These are phyloP conservation scores for Caenorhabditis macrosperma DNA, from an alignment of 2,888 invertebrate species.

Conservation along the genomic window DNA sequence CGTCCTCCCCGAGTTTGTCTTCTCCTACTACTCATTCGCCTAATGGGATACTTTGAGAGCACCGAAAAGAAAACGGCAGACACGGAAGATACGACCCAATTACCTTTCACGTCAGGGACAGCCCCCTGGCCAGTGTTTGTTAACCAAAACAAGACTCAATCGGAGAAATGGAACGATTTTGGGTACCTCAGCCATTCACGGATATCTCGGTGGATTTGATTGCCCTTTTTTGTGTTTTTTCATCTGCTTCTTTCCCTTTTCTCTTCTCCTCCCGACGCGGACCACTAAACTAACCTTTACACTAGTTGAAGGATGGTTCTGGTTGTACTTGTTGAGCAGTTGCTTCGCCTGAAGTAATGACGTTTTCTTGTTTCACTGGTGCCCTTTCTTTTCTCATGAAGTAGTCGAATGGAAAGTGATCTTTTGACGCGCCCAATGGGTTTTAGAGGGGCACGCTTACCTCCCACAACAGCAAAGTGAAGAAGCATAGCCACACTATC, in stretches of 20 bases:
- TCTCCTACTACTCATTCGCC: constrained; percentile 31
- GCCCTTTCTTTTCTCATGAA: not conserved
- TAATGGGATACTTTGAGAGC: constrained; percentile 41
- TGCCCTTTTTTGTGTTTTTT: not conserved
- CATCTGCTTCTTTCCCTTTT: not conserved
- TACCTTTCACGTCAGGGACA: constrained; percentile 14
- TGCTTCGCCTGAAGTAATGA: constrained; percentile 29
- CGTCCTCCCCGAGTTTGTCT: constrained; percentile 1
- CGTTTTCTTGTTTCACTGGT: constrained; percentile 11
- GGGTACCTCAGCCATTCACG: constrained; percentile 13
- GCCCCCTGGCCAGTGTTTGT: no score
- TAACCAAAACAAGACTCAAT: constrained; percentile 42
- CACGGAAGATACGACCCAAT: constrained; percentile 39
- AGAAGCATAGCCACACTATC: constrained; percentile 52
- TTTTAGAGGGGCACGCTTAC: constrained; percentile 5
- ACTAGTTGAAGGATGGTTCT: constrained; percentile 56
- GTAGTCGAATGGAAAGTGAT: not conserved
- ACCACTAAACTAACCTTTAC: constrained; percentile 53
- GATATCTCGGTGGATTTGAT: constrained; percentile 31
- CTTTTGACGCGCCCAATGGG: not conserved
- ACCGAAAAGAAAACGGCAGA: not conserved
- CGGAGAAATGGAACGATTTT: constrained; percentile 28
- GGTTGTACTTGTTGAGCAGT: constrained; percentile 40
- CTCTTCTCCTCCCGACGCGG: no score
- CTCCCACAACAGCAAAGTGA: constrained; percentile 41